These are phyloP conservation scores for Peromyscus nudipes DNA, from an alignment of 2,797 vertebrate species.

Conservation along the genomic window DNA sequence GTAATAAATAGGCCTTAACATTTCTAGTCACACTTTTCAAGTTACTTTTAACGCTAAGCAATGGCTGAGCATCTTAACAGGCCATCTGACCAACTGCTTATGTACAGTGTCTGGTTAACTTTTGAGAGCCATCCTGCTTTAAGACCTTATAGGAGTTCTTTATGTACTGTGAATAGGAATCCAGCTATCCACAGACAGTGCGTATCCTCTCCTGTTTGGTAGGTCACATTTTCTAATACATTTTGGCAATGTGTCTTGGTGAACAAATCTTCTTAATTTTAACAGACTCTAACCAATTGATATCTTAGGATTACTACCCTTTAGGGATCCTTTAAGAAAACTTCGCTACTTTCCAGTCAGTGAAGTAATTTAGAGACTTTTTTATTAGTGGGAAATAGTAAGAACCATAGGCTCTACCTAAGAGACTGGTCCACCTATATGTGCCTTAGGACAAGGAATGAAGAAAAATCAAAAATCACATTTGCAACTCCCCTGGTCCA, in stretches of 20 bases:
- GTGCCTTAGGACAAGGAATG: neutral
- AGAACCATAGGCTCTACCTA: neutral
- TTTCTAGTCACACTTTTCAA: neutral
- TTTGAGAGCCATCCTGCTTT: neutral
- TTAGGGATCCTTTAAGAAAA: neutral
- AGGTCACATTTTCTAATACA: neutral
- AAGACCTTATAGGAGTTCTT: neutral
- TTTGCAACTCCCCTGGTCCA: neutral
- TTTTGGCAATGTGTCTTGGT: conserved; percentile 6
- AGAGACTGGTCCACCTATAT: neutral
- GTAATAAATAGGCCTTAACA: neutral
- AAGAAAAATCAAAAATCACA: neutral
- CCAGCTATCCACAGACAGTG: neutral
- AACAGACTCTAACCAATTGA: neutral
- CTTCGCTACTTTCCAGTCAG: neutral
- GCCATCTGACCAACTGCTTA: neutral
- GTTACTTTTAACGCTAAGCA: neutral
- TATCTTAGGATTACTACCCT: neutral
- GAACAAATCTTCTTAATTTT: neutral
- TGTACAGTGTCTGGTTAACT: neutral
- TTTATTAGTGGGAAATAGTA: neutral
- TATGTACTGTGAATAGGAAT: neutral
- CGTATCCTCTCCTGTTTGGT: neutral
- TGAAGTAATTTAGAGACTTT: neutral
- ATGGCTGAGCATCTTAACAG: neutral